Percentiles rank a stretch among this genome's conserved stretches.
These are phyloP conservation scores for Lagocephalus sceleratus DNA, from an alignment of 2,797 vertebrate genomes.

Conservation along the genomic window DNA sequence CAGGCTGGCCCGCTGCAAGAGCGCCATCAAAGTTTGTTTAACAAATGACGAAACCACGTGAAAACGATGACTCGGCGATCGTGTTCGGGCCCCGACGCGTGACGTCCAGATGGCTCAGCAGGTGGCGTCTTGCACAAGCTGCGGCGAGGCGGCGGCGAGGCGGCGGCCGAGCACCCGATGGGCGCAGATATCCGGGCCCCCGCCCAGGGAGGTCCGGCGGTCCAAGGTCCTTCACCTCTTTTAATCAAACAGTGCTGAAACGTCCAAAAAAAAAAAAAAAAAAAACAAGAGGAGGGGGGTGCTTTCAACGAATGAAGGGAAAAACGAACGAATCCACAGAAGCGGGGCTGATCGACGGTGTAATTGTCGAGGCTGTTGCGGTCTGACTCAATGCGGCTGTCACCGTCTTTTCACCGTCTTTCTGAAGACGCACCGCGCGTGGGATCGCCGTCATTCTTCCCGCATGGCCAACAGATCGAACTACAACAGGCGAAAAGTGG, in stretches of 20 bases:
- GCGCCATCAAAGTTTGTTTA: too few relatives aligned
- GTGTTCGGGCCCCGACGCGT: background rate
- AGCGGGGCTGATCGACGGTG: background rate
- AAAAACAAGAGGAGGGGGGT: conserved; percentile 18
- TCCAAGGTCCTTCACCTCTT: conserved; percentile 67
- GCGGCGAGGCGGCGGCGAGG: conserved; percentile 14
- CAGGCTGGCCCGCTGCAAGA: too few relatives aligned
- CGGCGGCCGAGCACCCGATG: background rate
- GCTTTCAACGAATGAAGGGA: conserved; percentile 21
- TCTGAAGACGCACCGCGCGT: background rate
- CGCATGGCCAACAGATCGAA: too few relatives aligned
- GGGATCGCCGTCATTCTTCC: background rate
- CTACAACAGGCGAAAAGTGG: background rate
- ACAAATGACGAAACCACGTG: too few relatives aligned
- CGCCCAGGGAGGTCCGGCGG: conserved; percentile 39
- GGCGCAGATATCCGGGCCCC: conserved; percentile 7
- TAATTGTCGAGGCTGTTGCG: too few relatives aligned
- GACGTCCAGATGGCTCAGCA: conserved; percentile 24
- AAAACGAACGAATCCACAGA: conserved; percentile 23
- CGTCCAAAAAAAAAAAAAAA: conserved; percentile 3
- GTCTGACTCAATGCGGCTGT: conserved; percentile 16
- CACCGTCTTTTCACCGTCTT: conserved; percentile 1
- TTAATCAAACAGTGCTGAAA: conserved; percentile 69
- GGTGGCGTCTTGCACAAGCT: conserved; percentile 27
- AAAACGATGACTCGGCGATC: too few relatives aligned